These are phyloP conservation scores for Chorisops tibialis DNA, from an alignment of 2,888 invertebrate genomes.

Conservation along the genomic window DNA sequence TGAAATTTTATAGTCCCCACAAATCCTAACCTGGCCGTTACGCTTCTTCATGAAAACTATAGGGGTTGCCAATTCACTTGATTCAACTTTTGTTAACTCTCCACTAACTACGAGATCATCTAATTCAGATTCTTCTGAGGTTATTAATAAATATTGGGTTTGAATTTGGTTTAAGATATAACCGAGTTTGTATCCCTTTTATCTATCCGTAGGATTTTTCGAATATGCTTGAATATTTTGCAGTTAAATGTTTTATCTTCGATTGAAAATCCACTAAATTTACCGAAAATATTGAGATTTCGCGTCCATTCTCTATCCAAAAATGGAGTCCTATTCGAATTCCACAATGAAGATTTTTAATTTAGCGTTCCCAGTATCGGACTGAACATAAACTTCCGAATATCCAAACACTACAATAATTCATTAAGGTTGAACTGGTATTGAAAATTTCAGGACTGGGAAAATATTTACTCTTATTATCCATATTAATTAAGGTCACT, in stretches of 20 bases:
- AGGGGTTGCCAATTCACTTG: slow-evolving; percentile 42
- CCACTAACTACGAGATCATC: not conserved
- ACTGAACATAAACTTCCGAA: too few species aligned
- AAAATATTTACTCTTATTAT: too few species aligned
- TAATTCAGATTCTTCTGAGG: slow-evolving; percentile 32
- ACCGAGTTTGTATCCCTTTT: not conserved
- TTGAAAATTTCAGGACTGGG: too few species aligned
- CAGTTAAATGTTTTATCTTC: not conserved
- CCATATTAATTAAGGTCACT: too few species aligned
- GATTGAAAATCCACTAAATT: too few species aligned
- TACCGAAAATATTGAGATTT: slow-evolving; percentile 12
- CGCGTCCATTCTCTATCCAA: slow-evolving; percentile 38
- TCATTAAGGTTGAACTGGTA: not conserved
- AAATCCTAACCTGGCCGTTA: slow-evolving; percentile 37
- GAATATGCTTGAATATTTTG: not conserved
- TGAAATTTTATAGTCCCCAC: slow-evolving; percentile 36
- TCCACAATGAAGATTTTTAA: slow-evolving; percentile 35
- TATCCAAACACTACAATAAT: too few species aligned
- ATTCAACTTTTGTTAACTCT: slow-evolving; percentile 14
- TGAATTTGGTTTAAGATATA: not conserved
- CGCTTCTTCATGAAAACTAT: slow-evolving; percentile 41
- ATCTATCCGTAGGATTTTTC: not conserved
- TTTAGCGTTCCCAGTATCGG: too few species aligned
- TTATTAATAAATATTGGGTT: not conserved
- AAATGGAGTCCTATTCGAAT: slow-evolving; percentile 35